These are phyloP conservation scores for Meliscaeva auricollis DNA, from an alignment of 2,888 invertebrate species.

Conservation along the genomic window DNA sequence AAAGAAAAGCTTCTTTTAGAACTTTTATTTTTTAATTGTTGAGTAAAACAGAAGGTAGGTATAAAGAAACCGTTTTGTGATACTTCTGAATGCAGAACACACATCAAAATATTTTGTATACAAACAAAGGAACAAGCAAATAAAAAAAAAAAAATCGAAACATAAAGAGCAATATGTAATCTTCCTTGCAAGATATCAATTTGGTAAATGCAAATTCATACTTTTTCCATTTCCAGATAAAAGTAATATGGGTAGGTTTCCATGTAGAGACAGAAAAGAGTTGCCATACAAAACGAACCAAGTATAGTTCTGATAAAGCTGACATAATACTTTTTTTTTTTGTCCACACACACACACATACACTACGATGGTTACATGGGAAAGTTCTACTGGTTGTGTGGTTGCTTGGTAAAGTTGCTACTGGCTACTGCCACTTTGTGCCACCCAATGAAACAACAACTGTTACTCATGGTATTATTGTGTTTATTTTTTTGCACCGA, in stretches of 20 bases:
- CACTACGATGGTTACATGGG: background rate
- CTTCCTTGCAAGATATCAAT: background rate
- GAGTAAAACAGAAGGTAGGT: no score
- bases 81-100: no score
- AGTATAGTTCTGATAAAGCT: slow-evolving; percentile 60
- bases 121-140: no score
- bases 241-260: background rate
- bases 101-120: no score
- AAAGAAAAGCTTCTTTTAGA: no score
- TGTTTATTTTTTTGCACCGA: slow-evolving; percentile 27
- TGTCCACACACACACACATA: background rate
- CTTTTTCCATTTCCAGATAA: background rate
- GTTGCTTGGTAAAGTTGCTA: slow-evolving; percentile 1
- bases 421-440: slow-evolving; percentile 21
- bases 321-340: slow-evolving; percentile 61
- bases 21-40: no score
- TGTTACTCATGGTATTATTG: slow-evolving; percentile 51
- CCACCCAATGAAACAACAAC: slow-evolving; percentile 42
- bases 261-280: background rate
- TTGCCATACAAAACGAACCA: slow-evolving; percentile 23
- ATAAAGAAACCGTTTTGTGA: no score
- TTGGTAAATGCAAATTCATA: slow-evolving; percentile 1
- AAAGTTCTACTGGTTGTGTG: background rate
- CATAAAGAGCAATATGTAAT: no score
- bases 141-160: no score